These are phyloP conservation scores for Julus scandinavius DNA, from an alignment of 2,888 invertebrate genomes.

Conservation along the genomic window DNA sequence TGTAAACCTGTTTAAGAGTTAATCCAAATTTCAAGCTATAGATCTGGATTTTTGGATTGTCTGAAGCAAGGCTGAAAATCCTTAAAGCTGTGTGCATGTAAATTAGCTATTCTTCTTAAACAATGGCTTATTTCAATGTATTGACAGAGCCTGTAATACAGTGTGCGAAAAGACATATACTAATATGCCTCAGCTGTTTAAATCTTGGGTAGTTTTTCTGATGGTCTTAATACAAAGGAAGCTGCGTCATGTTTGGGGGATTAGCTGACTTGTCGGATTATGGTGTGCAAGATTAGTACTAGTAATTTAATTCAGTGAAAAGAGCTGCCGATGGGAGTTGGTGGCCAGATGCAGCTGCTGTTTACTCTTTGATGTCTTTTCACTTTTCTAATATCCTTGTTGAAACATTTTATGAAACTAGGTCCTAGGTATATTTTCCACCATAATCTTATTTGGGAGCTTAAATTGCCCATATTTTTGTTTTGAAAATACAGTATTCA, in stretches of 20 bases:
- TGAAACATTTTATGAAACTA: neutral
- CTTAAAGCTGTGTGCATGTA: conserved; percentile 41
- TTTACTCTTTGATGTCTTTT: neutral
- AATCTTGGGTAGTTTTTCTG: neutral
- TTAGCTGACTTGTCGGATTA: conserved; percentile 49
- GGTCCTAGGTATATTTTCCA: neutral
- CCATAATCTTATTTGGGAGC: too few relatives aligned
- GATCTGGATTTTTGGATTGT: neutral
- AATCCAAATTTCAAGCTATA: neutral
- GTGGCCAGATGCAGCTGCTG: neutral
- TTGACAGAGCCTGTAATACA: neutral
- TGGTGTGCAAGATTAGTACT: neutral
- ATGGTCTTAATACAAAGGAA: conserved; percentile 28
- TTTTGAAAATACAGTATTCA: too few relatives aligned
- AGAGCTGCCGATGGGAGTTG: neutral
- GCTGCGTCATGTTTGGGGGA: conserved; percentile 30
- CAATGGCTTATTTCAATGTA: conserved; percentile 43
- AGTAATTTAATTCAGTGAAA: neutral
- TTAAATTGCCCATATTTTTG: too few relatives aligned
- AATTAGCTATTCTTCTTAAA: conserved; percentile 40
- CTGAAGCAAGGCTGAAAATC: conserved; percentile 16
- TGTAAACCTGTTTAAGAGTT: neutral
- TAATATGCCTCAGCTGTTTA: neutral
- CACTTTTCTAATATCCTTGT: neutral
- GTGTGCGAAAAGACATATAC: neutral